Base-by-base conservation (phyloP, 2,888 invertebrate genomes). In the Malthinus seriepunctatus region DNA sequence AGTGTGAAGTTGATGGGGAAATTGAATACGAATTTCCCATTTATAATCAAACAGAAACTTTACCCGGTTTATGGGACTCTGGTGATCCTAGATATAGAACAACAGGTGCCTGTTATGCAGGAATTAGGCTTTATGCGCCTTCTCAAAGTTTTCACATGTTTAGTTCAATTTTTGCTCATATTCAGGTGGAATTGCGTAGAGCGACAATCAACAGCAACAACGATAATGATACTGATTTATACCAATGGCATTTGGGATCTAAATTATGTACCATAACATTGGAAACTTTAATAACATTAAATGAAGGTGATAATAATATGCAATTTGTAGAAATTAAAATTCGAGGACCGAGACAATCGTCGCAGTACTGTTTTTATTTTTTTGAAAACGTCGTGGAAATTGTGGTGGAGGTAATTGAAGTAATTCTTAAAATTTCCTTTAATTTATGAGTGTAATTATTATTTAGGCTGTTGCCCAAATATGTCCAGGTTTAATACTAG, bases 1-100 rank as follows among this genome's bases (percentile, higher is more conserved):
- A 86, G 82, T 88, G 87, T 74, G 88, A 88, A 67, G 84, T 85
- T 32, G 88, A 88, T 56, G 88, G 85, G 2, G 89, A 89, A 69
- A 78, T 86, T 9, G 88, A 89, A 69, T 90, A 87, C 73, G 90
- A 91, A 77, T 89, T 91, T 71, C 89, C 90, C 0, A 86, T 88
- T 68, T 86, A 88, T 71, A 86, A 86, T 72, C 81, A 86, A 63
- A 82, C 85, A 3, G 88, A 88, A 74, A 84, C 86, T 3, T 73
- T 88, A 14, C 83, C 83, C 32, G 87, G 87, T n/a, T 76, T 88
- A 31, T 88, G 88, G 88, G 86, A 87, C 69, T 79, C 83, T 33
- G 80, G 81, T 66, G 83, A 84, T 72, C 78, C 81, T 3, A 76
- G 83, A 35, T 81, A 82, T 65, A 71, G 77, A 37, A 71, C 74